These are phyloP conservation scores for Plebejus argus DNA, from an alignment of 2,888 invertebrate genomes.

Conservation along the genomic window DNA sequence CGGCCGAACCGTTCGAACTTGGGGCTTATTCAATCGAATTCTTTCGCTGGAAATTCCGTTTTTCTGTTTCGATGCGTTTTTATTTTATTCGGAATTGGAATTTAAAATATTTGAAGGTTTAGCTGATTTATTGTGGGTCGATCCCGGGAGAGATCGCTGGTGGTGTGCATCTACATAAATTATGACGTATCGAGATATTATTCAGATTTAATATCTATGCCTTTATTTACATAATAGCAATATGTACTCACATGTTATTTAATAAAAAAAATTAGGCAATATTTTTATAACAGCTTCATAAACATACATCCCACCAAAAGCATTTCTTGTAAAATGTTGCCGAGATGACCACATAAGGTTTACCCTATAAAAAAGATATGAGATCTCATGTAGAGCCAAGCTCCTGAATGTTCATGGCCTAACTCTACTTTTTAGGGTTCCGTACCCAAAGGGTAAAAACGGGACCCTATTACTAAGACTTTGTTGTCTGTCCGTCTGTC, in stretches of 20 bases:
- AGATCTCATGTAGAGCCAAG: too few relatives aligned
- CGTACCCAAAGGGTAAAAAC: too few relatives aligned
- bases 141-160: background rate
- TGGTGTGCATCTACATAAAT: background rate
- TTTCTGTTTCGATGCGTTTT: background rate
- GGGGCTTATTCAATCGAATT: background rate
- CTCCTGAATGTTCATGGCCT: too few relatives aligned
- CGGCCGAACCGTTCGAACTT: background rate
- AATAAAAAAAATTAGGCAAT: background rate
- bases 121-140: background rate
- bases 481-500: too few relatives aligned
- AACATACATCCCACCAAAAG: too few relatives aligned
- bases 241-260: background rate
- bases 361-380: too few relatives aligned
- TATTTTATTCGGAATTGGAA: slow-evolving; percentile 4
- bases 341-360: too few relatives aligned
- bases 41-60: background rate
- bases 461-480: too few relatives aligned
- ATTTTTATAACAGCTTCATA: background rate
- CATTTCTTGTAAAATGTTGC: too few relatives aligned
- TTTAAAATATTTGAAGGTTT: background rate
- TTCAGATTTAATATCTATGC: background rate
- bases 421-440: too few relatives aligned
- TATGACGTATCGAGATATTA: too few relatives aligned
- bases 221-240: background rate